phyloP scores from a whole-genome alignment of 2,797 vertebrate genomes.

The Hippopotamyrus pictus region DNA sequence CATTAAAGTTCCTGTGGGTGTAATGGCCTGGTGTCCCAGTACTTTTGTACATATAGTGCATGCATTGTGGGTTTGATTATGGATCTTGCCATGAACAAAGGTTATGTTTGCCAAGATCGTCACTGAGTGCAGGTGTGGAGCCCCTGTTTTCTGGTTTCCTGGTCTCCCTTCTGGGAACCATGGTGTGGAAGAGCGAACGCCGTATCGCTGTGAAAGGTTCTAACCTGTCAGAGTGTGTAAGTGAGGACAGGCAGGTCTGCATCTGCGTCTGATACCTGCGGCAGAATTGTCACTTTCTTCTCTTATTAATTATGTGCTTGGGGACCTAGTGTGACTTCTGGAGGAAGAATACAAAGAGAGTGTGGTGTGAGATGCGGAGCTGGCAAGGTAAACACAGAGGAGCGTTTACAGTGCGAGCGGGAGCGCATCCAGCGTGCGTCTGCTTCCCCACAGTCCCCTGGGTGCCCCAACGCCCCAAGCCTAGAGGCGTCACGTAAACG shows the following conservation, averaged over 20 bases:
- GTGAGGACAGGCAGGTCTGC: not conserved
- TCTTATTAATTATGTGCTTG: constrained; percentile 13
- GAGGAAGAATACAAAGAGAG: not conserved
- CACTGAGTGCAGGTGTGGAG: constrained; percentile 12
- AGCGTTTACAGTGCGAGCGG: not conserved
- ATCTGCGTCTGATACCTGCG: not conserved
- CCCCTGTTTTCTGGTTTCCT: constrained; percentile 30
- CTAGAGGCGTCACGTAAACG: constrained; percentile 4
- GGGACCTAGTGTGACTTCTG: constrained; percentile 1
- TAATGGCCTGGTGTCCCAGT: not conserved
- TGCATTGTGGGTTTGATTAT: not conserved
- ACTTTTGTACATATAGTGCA: not conserved
- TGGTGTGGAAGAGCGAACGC: constrained; percentile 22
- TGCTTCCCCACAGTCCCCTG: not conserved
- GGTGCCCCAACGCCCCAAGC: not conserved
- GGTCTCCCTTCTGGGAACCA: constrained; percentile 16
- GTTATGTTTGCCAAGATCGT: constrained; percentile 24
- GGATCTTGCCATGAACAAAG: not conserved
- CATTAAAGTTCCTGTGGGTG: not conserved
- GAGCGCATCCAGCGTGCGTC: not conserved
- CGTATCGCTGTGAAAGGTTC: constrained; percentile 26
- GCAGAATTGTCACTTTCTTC: constrained; percentile 12
- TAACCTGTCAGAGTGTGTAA: not conserved
- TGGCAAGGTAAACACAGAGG: not conserved
- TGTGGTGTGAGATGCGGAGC: not conserved